phyloP scores from a whole-genome alignment of 2,888 invertebrate species.

The Helobdella robusta region DNA sequence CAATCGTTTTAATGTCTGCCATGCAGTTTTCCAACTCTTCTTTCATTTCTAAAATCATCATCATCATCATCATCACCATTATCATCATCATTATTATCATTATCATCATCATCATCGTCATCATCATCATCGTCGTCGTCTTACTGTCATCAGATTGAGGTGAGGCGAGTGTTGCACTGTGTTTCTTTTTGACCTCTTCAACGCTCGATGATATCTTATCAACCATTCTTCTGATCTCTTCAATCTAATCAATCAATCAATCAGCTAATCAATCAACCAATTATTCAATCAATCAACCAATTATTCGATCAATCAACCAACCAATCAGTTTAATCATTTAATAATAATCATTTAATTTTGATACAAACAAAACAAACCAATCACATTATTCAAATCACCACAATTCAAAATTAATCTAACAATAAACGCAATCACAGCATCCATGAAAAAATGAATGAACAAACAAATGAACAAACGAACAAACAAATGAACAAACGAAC shows the following conservation, averaged over 20 bases:
- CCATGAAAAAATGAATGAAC: too few relatives aligned
- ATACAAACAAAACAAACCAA: background rate
- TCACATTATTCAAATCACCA: too few relatives aligned
- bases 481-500: too few relatives aligned
- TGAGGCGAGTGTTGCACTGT: constrained; percentile 95
- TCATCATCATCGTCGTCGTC: constrained; percentile 45
- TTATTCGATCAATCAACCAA: too few relatives aligned
- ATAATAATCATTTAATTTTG: background rate
- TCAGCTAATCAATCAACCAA: background rate
- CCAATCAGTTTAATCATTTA: too few relatives aligned
- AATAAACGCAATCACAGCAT: too few relatives aligned
- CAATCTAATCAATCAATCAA: constrained; percentile 66
- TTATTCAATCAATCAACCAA: background rate
- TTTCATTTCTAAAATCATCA: constrained; percentile 16
- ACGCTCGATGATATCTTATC: constrained; percentile 98
- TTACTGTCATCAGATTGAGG: constrained; percentile 97
- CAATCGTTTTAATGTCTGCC: constrained; percentile 14
- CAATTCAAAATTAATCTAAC: too few relatives aligned
- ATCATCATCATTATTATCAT: background rate
- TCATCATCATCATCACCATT: background rate
- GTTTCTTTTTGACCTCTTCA: constrained; percentile 99
- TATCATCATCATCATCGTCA: background rate
- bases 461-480: too few relatives aligned
- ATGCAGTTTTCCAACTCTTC: constrained; percentile 14
- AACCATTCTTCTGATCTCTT: constrained; percentile 99